Base-by-base conservation (phyloP, 2,888 invertebrate genomes). In the Ferdinandea cuprea region DNA sequence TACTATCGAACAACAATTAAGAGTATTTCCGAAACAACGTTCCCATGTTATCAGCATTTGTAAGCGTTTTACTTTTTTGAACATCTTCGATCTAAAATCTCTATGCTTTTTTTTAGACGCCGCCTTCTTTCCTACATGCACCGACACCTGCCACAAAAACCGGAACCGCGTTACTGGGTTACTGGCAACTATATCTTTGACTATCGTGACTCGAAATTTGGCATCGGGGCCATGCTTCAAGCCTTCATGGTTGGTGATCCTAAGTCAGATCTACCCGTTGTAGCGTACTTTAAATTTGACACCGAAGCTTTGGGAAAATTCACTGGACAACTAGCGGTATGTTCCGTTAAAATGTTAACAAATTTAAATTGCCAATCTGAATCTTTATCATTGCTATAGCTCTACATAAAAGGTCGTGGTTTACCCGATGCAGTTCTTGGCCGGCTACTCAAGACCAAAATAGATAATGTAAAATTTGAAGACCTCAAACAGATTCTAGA, bases 111-210 rank as follows among this genome's bases (percentile, higher is more conserved):
- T 40, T 58, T 19, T 9, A 95, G 95, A 32, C 93, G 94, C 0
- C 92, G 92, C 76, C 92, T 94, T 85, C 92, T 94, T 0, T 93
- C 94, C 0, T 94, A 95, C 86, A 92, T 95, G 80, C 92, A 93
- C 1, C 93, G 93, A 30, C 92, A 94, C 85, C 91, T 95, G 58
- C 92, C 92, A 0, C 92, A 92, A 85, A 93, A 93, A 0, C 92
- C 92, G 6, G 91, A 92, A 1, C 89, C 90, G 8, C 91, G 93
- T 4, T 93, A 93, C 86, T 94, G 95, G 93, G 93, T 94, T 0
- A 95, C 95, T 0, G 95, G 94, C 28, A 95, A 95, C 89, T 94
- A 94, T 87, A 92, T 95, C 69, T 92, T 95, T 85, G 95, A 94
- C 80, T 94, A 93, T 86, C 93, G 93, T n/a, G 94, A 94, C 86